Conservation (phyloP, 2,797 vertebrate genomes). For the Manis javanica region DNA sequence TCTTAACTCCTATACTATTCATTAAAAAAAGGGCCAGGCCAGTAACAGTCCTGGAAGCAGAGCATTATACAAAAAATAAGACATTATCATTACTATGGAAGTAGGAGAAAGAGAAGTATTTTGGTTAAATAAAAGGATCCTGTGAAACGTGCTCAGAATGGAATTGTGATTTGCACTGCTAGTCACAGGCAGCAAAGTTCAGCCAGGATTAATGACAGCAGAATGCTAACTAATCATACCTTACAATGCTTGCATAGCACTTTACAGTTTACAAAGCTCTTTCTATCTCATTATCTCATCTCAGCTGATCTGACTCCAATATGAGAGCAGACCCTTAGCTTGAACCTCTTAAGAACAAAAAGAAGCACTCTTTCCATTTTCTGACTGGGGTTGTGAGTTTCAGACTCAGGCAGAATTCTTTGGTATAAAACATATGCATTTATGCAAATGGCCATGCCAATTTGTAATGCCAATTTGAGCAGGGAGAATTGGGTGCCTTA, state of each 20-base stretch:
- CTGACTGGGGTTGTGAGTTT: background rate
- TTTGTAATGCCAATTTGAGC: background rate
- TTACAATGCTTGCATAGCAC: background rate
- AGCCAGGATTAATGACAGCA: background rate
- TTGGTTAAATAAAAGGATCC: conserved; percentile 51
- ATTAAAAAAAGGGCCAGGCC: background rate
- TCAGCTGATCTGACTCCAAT: background rate
- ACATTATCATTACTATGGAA: conserved; percentile 1
- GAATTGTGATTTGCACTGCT: background rate
- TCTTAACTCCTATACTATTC: background rate
- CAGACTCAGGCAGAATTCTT: conserved; percentile 33
- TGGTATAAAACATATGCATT: conserved; percentile 1
- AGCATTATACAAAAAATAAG: background rate
- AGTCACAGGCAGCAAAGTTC: background rate
- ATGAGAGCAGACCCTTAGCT: background rate
- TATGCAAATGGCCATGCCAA: conserved; percentile 55
- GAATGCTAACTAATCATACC: background rate
- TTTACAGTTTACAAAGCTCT: background rate
- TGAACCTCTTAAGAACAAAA: background rate
- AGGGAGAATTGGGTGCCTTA: conserved; percentile 51
- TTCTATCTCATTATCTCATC: conserved; percentile 10
- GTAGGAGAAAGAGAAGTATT: conserved; percentile 48
- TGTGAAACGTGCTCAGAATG: conserved; percentile 7
- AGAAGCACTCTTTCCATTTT: background rate
- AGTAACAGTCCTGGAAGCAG: background rate